A percentile compares a stretch with the other conserved stretches of the same genome.
These are phyloP conservation scores for Phylloscopus trochilus DNA, from an alignment of 2,113 vertebrate species.

Conservation along the genomic window DNA sequence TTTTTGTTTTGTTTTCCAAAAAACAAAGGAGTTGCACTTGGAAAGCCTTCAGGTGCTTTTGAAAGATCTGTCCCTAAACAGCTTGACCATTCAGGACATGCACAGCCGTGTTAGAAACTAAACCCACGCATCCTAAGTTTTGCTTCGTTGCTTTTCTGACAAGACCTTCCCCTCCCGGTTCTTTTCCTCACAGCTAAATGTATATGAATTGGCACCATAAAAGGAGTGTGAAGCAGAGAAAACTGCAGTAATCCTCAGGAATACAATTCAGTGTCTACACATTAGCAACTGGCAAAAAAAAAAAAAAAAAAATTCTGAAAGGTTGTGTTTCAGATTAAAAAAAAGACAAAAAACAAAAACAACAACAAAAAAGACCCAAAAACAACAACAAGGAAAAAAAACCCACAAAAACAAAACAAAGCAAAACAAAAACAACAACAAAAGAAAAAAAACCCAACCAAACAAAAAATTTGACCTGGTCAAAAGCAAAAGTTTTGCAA, in stretches of 20 bases:
- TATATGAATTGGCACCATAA: neutral
- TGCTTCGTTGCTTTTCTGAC: neutral
- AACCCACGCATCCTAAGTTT: neutral
- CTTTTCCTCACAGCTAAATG: neutral
- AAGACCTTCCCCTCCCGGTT: neutral
- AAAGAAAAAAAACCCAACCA: neutral
- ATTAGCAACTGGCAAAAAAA: neutral
- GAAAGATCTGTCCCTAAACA: neutral
- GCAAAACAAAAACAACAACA: too few species aligned
- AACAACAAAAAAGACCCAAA: neutral
- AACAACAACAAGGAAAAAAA: too few species aligned
- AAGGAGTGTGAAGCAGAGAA: neutral
- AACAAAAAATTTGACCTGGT: neutral
- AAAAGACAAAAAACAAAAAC: fast-evolving
- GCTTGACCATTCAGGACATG: neutral
- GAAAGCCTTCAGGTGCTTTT: neutral
- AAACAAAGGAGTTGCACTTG: neutral
- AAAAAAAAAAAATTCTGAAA: neutral
- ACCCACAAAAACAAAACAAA: too few species aligned
- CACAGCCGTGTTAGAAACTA: neutral
- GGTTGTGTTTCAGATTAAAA: neutral
- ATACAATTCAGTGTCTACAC: neutral
- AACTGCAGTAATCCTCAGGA: neutral
- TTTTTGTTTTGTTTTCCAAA: neutral
- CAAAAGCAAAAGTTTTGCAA: neutral